Evolutionary conservation across 2,113 vertebrate genomes (phyloP).

Genomic region (Condylura cristata): DNA sequence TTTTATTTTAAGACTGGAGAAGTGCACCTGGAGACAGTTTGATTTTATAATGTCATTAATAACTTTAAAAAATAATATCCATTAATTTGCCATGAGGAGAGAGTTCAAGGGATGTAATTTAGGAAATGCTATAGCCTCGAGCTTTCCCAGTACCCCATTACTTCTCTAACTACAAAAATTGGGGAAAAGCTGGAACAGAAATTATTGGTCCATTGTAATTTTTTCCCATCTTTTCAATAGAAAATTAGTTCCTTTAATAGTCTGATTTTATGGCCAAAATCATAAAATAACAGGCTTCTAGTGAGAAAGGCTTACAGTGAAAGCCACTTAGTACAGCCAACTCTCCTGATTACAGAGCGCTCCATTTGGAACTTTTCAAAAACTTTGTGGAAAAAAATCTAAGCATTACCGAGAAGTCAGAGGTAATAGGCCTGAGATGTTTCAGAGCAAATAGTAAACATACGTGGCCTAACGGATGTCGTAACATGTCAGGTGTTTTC

Average conservation of each 20-base stretch:
- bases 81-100: neutral
- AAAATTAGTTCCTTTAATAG: neutral
- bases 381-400: neutral
- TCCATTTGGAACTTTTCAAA: neutral
- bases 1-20: neutral
- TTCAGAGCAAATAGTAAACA: neutral
- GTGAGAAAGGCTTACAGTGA: neutral
- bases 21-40: neutral
- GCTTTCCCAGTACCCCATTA: too few species aligned
- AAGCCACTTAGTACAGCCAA: neutral
- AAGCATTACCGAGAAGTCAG: neutral
- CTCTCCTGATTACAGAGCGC: neutral
- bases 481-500: neutral
- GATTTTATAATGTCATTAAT: neutral
- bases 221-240: neutral
- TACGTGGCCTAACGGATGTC: neutral
- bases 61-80: neutral
- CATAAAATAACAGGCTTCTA: neutral
- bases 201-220: neutral
- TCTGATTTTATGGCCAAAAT: conserved; percentile 4
- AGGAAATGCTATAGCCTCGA: neutral
- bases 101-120: neutral
- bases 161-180: neutral
- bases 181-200: neutral
- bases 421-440: neutral